A percentile compares a stretch with the other conserved stretches of the same genome.
These are phyloP conservation scores for Neria commutata DNA, from an alignment of 2,888 invertebrate species.

Conservation along the genomic window DNA sequence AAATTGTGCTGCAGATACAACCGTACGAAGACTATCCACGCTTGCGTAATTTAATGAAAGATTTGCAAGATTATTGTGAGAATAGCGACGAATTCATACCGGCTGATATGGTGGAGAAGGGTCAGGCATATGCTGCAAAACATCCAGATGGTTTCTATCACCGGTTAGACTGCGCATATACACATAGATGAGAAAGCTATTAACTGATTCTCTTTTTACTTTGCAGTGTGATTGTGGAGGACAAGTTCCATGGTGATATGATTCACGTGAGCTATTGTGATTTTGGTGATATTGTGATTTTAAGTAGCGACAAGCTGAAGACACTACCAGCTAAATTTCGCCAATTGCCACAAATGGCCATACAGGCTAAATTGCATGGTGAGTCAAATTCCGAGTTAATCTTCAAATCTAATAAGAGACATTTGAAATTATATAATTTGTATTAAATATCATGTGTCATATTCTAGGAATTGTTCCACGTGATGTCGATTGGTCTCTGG, in stretches of 20 bases:
- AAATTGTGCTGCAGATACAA: conserved; percentile 60
- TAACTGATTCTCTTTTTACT: too few relatives aligned
- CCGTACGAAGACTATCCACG: conserved; percentile 62
- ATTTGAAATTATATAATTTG: background rate
- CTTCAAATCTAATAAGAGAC: too few relatives aligned
- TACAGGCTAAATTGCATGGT: conserved; percentile 71
- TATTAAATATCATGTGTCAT: too few relatives aligned
- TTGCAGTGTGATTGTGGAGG: conserved; percentile 65
- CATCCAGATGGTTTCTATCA: conserved; percentile 74
- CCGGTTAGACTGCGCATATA: conserved; percentile 69
- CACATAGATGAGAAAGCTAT: too few relatives aligned
- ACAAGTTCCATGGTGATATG: conserved; percentile 65
- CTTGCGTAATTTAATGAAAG: conserved; percentile 70
- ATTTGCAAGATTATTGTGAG: conserved; percentile 69
- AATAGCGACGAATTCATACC: conserved; percentile 64
- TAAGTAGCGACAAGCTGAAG: conserved; percentile 65
- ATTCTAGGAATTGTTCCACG: conserved; percentile 64
- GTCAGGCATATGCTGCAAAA: conserved; percentile 73
- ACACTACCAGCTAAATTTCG: conserved; percentile 66
- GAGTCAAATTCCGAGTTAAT: too few relatives aligned
- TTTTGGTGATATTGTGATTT: conserved; percentile 68
- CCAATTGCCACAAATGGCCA: conserved; percentile 70
- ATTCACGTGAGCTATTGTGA: conserved; percentile 71
- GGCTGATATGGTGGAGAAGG: conserved; percentile 64
- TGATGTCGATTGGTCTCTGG: conserved; percentile 62